Percentiles rank a stretch among this genome's conserved stretches.
phyloP scores from a whole-genome alignment of 2,888 invertebrate species.

The Julus scandinavius region DNA sequence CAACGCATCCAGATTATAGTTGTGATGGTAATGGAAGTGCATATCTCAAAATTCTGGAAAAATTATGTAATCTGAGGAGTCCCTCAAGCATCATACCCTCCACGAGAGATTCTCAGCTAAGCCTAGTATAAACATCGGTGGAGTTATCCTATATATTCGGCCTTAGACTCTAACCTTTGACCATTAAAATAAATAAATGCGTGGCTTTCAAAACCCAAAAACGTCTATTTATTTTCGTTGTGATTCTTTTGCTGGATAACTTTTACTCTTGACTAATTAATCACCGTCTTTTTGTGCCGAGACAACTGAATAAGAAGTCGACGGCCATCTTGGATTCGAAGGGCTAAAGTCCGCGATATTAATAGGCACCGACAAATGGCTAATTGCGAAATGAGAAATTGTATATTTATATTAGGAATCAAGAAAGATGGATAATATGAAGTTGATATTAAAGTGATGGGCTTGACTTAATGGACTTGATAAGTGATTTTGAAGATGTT shows the following conservation, averaged over 20 bases:
- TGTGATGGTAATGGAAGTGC: background rate
- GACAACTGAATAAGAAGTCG: conserved; percentile 5
- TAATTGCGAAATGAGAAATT: conserved; percentile 38
- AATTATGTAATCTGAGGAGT: background rate
- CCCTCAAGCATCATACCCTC: background rate
- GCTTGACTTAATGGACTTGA: background rate
- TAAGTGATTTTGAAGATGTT: conserved; percentile 23
- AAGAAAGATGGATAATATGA: background rate
- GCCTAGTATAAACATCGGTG: conserved; percentile 33
- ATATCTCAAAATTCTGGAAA: background rate
- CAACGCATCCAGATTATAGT: background rate
- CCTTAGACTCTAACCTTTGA: conserved; percentile 17
- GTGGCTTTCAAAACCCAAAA: conserved; percentile 37
- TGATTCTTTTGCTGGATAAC: conserved; percentile 38
- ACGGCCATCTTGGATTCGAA: background rate
- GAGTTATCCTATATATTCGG: conserved; percentile 16
- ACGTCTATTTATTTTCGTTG: conserved; percentile 39
- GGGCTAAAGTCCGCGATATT: background rate
- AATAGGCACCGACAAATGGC: conserved; percentile 17
- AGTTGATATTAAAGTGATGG: conserved; percentile 43
- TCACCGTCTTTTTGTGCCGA: conserved; percentile 7
- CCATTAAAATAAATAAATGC: conserved; percentile 36
- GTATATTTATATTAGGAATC: conserved; percentile 37
- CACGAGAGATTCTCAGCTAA: background rate
- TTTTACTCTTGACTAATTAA: conserved; percentile 43